Base-by-base conservation (phyloP, 2,797 vertebrate species). In the Tauraco hartlaubi region DNA sequence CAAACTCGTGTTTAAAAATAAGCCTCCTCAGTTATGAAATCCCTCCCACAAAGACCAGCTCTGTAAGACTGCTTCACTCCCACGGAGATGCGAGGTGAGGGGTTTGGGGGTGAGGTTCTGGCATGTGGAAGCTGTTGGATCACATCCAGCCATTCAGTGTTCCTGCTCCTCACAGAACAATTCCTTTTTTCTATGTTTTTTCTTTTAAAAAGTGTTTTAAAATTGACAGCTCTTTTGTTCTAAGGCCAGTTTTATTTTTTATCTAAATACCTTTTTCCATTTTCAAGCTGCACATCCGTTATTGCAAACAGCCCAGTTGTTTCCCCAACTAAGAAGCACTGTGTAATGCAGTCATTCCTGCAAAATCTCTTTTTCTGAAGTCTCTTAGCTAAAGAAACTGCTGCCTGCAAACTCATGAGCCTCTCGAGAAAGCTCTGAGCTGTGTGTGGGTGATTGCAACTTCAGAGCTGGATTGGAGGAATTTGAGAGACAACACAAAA, bases 61-160 rank as follows among this genome's bases (percentile, higher is more conserved):
- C 55, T 35, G 4, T 21, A 39, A 23, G 28, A 25, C 25, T 21
- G 1, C 10, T 37, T 58, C 31, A 3, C 1, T 41, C 22, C 26
- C 3, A 2, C 0, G 2, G 71, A n/a, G 22, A 2, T 3, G 22
- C 0, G 5, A 55, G 54, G 16, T 12, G 39, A 66, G 31, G 39
- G 44, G 9, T 16, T 44, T 52, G 22, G 17, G 26, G 7, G 37
- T 44, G 52, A 73, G 18, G 15, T 72, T 49, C 3, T 31, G 37
- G 19, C 6, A 18, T 5, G 15, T 44, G 28, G 61, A 21, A 74
- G 39, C 7, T 39, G 23, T 61, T 18, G 66, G 33, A 11, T 49
- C 5, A 4, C 43, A 17, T 41, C 12, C 25, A 43, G 20, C 12
- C 10, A 2, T 71, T 61, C 23, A 8, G 4, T 46, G 33, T 43